Percentiles rank a stretch among this genome's conserved stretches.
phyloP scores from a whole-genome alignment of 23 tunicate species.

The Styela clava region DNA sequence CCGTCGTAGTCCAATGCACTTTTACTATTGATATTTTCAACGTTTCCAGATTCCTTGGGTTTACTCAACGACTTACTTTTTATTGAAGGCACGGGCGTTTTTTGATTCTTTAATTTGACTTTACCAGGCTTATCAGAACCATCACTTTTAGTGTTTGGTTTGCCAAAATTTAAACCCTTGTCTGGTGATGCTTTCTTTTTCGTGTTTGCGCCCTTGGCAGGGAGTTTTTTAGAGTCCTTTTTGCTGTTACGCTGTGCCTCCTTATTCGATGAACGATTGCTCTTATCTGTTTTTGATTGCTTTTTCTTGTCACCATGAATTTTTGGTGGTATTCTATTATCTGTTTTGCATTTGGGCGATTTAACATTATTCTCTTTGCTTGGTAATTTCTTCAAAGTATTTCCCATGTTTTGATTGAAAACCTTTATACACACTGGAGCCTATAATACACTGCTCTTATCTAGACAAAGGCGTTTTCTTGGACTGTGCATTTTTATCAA shows the following conservation, averaged over 20 bases:
- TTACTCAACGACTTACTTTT: background rate
- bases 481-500: no score
- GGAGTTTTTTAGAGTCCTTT: background rate
- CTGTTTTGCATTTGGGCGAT: background rate
- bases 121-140: no score
- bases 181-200: background rate
- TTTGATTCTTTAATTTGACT: no score
- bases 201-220: background rate
- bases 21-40: background rate
- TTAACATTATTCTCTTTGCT: background rate
- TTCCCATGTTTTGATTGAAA: background rate
- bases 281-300: background rate
- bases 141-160: background rate
- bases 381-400: background rate
- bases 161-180: background rate
- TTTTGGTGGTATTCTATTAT: background rate
- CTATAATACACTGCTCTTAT: no score
- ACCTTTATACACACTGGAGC: background rate
- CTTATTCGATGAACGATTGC: no score
- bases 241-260: background rate
- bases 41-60: background rate
- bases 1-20: no score
- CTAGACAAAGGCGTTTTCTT: no score
- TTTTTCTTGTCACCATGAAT: background rate
- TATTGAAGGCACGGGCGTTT: background rate